Evolutionary conservation across 2,888 invertebrate species (phyloP).

Genomic region (Frankliniella fusca): DNA sequence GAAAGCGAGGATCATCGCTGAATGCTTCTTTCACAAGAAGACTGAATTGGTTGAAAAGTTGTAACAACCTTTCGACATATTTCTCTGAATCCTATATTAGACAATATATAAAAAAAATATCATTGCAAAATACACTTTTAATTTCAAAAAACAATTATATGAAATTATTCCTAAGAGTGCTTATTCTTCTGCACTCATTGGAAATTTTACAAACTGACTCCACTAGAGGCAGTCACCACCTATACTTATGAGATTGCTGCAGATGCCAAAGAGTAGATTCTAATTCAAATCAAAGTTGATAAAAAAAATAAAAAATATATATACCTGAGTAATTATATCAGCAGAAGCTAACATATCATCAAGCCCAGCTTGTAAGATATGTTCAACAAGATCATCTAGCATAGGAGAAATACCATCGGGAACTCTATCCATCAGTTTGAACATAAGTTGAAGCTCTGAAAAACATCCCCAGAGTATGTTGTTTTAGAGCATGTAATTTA

Average conservation of each 20-base stretch:
- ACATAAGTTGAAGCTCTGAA: conserved; percentile 60
- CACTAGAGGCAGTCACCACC: not conserved
- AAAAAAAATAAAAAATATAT: conserved; percentile 35
- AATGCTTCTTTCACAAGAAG: conserved; percentile 90
- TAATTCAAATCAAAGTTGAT: too few species aligned
- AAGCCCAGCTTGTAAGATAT: conserved; percentile 88
- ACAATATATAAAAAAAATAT: conserved; percentile 33
- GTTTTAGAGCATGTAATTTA: not conserved
- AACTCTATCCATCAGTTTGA: conserved; percentile 75
- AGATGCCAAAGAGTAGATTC: not conserved
- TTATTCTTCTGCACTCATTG: too few species aligned
- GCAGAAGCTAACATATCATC: conserved; percentile 97
- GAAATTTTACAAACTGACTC: not conserved
- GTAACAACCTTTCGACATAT: conserved; percentile 91
- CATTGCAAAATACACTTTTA: not conserved
- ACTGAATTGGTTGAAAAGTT: conserved; percentile 90
- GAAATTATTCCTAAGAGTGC: too few species aligned
- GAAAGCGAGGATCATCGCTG: conserved; percentile 92
- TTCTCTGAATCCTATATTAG: conserved; percentile 82
- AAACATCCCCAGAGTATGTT: not conserved
- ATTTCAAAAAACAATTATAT: too few species aligned
- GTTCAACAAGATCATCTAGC: conserved; percentile 84
- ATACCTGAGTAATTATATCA: conserved; percentile 78
- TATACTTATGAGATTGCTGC: not conserved
- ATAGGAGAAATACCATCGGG: conserved; percentile 90